Base-by-base conservation (phyloP, 1,140 invertebrate species). In the Drosophila nikananu region DNA sequence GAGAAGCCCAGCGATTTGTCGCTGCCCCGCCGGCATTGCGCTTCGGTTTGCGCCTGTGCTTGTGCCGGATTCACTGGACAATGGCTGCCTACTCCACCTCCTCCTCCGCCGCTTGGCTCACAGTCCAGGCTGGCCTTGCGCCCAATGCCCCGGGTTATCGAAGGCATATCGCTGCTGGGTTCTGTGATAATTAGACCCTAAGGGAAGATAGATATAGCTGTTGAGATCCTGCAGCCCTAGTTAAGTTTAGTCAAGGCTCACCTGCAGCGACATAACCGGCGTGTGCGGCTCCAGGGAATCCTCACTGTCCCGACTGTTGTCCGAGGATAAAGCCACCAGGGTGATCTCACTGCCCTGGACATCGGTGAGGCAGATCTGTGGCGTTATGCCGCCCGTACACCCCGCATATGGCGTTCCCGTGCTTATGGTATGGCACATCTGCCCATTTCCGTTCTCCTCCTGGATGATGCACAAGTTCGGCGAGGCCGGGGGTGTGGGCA, bases 361-460 rank as follows among this genome's bases (percentile, higher is more conserved):
- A 92, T 98, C 98, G 1, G 97, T 98, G 6, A 98, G 95, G 79
- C 97, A 98, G 74, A 98, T 98, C 93, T 98, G 97, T 1, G 98
- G 84, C 58, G 86, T 72, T 4, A 82, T 90, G 80, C 91, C 79
- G 12, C 74, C 91, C 0, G 87, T 93, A 30, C 92, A 83, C 25
- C 75, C 89, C 17, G 74, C 72, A 84, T 89, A 83, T 41, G 93
- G 89, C 25, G 86, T 74, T 62, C 92, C 61, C 9, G 91, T 92
- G 46, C 83, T 86, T 2, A 92, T 92, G 2, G 91, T 92, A 41
- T 84, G 91, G 41, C 84, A 87, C 82, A 90, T 89, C 42, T 91
- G 89, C 0, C 84, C 86, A 15, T 92, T 91, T 0, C 91, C 89
- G 41, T 93, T 95, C 93, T 97, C 97, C 89, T 98, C 97, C 90